Base-by-base conservation (phyloP, 1,140 invertebrate genomes). In the Drosophila melanica region DNA sequence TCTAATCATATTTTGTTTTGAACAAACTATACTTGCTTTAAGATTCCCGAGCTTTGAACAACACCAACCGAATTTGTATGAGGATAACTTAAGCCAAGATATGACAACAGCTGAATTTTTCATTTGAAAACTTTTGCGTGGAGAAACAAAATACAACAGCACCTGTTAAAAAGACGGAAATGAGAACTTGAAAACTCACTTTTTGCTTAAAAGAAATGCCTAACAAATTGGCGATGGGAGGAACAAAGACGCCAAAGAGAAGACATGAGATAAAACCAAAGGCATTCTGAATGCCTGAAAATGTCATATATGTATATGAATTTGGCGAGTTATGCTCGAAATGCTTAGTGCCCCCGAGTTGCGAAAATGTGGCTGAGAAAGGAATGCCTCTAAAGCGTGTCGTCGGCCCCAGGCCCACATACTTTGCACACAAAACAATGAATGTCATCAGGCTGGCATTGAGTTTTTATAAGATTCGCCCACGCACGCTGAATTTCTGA, bases 381-480 rank as follows among this genome's bases (percentile, higher is more conserved):
- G 48, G 57, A 67, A 68, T 65, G 47, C 63, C 42, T 44, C 11
- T 20, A 44, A 47, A 18, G 18, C 67, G 7, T 35, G 7, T 35
- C 33, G 33, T 35, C 1, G 7, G 33, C 57, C 69, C 4, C 8
- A 30, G 27, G 30, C 42, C 14, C 45, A 18, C 60, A 14, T 16
- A 18, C 62, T 50, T 33, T 77, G 71, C 73, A 79, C 72, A 82
- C 82, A 87, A 89, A 86, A 87, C 82, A 87, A 87, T 87, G 84
- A 89, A 81, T 89, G 84, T 87, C 82, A 87, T 87, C 82, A 89
- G 60, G 60, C 35, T 64, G 66, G 76, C 84, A 87, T 79, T 76
- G 81, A 87, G 82, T 87, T 87, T 89, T 89, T 72, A 82, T 89
- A 89, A 89, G 76, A 89, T 39, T 58, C 59, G 54, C 48, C 82